Conservation (phyloP, 2,888 invertebrate genomes). For the Mantis religiosa region DNA sequence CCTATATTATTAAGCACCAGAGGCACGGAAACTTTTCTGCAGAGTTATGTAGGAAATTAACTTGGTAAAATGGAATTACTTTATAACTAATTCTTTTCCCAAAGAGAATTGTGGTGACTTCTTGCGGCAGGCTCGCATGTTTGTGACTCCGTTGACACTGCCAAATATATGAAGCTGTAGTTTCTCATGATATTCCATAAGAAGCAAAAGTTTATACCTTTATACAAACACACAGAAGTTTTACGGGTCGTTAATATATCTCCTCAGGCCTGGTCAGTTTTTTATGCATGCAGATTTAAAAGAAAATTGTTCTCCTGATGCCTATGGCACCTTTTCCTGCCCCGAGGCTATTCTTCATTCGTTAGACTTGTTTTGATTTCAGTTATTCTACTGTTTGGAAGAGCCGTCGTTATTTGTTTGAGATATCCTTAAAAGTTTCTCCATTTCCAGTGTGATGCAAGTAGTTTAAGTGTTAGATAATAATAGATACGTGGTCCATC, state of each 20-base stretch:
- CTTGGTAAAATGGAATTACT: constrained; percentile 10
- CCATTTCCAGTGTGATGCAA: too few species aligned
- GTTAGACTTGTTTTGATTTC: too few species aligned
- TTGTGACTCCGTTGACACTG: not conserved
- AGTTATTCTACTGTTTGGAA: too few species aligned
- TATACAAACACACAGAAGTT: not conserved
- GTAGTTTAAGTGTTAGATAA: too few species aligned
- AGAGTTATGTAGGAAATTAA: constrained; percentile 11
- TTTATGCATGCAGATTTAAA: not conserved
- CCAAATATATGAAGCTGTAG: not conserved
- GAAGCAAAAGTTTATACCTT: not conserved
- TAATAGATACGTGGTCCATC: too few species aligned
- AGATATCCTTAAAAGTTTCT: too few species aligned
- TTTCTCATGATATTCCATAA: not conserved
- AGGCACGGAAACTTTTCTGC: not conserved
- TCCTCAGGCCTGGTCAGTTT: not conserved
- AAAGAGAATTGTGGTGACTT: not conserved
- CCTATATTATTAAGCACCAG: not conserved
- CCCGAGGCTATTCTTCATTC: too few species aligned
- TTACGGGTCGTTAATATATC: not conserved
- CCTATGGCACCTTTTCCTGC: too few species aligned
- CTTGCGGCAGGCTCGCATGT: not conserved
- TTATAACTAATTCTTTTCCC: constrained; percentile 4
- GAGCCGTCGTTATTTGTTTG: too few species aligned
- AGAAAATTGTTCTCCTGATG: too few species aligned